Percentiles rank a stretch among this genome's conserved stretches.
Conservation (phyloP, 2,888 invertebrate genomes). For the Drosophila anceps region DNA sequence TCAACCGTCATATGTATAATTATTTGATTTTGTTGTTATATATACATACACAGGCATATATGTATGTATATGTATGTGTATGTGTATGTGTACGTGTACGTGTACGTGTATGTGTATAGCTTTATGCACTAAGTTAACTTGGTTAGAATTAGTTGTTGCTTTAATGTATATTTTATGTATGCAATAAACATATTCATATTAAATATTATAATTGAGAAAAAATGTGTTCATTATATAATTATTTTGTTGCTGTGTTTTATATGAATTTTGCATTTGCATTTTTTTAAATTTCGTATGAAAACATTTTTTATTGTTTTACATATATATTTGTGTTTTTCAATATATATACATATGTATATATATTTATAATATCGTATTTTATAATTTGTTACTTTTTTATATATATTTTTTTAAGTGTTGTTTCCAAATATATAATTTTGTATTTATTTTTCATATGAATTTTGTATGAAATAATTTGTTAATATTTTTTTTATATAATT, state of each 20-base stretch:
- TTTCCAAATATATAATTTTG: neutral
- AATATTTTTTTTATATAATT: neutral
- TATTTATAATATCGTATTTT: neutral
- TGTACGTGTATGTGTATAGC: too few species aligned
- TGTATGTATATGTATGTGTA: neutral
- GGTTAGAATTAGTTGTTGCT: constrained; percentile 50
- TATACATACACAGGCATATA: neutral
- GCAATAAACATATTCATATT: constrained; percentile 45
- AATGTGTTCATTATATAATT: constrained; percentile 11
- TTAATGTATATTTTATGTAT: constrained; percentile 39
- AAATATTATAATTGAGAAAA: constrained; percentile 50
- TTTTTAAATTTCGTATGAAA: neutral
- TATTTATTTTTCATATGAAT: neutral
- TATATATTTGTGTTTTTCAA: neutral
- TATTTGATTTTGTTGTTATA: constrained; percentile 40
- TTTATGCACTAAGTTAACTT: constrained; percentile 55
- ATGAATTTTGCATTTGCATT: neutral
- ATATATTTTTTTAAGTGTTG: neutral
- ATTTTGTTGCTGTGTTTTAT: constrained; percentile 3
- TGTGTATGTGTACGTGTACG: neutral
- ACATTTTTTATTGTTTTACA: neutral
- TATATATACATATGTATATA: neutral
- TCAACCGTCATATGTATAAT: constrained; percentile 54
- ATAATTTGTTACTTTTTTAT: neutral
- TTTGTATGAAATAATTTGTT: neutral